phyloP scores from a whole-genome alignment of 1,140 invertebrate species.

The Scaptomyza graminum region DNA sequence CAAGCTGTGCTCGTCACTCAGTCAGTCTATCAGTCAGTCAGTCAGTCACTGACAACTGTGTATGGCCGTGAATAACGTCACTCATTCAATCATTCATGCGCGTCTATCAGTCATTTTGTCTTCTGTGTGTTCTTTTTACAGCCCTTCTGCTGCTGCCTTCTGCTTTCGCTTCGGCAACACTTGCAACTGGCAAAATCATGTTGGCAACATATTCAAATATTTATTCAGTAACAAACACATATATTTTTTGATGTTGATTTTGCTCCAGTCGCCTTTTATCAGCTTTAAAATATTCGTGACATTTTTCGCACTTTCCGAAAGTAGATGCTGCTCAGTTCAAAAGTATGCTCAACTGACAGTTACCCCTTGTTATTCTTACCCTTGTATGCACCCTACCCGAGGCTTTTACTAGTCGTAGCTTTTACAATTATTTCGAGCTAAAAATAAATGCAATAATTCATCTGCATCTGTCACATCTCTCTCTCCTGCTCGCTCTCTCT shows the following conservation, averaged over 20 bases:
- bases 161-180: not conserved
- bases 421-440: too few relatives aligned
- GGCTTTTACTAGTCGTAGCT: too few relatives aligned
- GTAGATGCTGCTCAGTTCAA: not conserved
- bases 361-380: not conserved
- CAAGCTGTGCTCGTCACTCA: slow-evolving; percentile 30
- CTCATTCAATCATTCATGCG: slow-evolving; percentile 23
- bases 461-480: not conserved
- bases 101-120: slow-evolving; percentile 22
- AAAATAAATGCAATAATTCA: not conserved
- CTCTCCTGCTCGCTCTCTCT: too few relatives aligned
- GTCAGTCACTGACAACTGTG: slow-evolving; percentile 35
- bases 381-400: too few relatives aligned
- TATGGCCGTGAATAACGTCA: slow-evolving; percentile 33
- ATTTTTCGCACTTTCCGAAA: slow-evolving; percentile 45
- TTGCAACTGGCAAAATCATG: slow-evolving; percentile 27
- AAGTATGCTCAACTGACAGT: not conserved
- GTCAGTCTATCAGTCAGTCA: slow-evolving; percentile 49
- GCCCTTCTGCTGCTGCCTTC: too few relatives aligned
- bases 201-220: slow-evolving; percentile 56
- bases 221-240: slow-evolving; percentile 60
- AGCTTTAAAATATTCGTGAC: slow-evolving; percentile 36
- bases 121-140: slow-evolving; percentile 5
- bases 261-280: slow-evolving; percentile 20
- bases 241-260: slow-evolving; percentile 51